Evolutionary conservation across 2,888 invertebrate genomes (phyloP).

Genomic region (Melieria crassipennis): DNA sequence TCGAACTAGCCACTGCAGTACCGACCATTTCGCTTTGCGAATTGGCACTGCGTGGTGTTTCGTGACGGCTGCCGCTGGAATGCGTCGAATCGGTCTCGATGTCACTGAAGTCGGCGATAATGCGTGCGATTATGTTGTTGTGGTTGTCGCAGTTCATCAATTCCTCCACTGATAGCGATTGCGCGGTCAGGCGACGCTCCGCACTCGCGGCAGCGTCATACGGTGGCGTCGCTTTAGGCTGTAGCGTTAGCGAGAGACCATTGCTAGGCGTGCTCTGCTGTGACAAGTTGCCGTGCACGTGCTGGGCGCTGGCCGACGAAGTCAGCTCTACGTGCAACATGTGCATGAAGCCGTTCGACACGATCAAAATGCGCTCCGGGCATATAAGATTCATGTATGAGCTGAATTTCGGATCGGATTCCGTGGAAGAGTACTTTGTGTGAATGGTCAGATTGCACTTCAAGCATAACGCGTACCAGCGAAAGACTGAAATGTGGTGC

Average conservation of each 20-base stretch:
- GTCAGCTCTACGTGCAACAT: conserved; percentile 76
- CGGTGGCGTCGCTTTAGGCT: conserved; percentile 34
- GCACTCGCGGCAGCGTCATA: conserved; percentile 40
- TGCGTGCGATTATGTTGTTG: conserved; percentile 71
- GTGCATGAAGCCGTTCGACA: conserved; percentile 86
- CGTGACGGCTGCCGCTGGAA: conserved; percentile 51
- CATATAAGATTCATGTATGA: conserved; percentile 76
- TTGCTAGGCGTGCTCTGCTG: conserved; percentile 22
- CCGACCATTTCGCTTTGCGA: conserved; percentile 46
- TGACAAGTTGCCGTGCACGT: conserved; percentile 31
- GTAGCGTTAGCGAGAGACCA: conserved; percentile 28
- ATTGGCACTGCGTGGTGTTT: conserved; percentile 40
- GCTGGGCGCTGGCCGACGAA: conserved; percentile 43
- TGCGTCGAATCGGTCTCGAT: conserved; percentile 69
- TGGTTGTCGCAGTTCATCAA: conserved; percentile 64
- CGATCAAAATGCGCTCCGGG: conserved; percentile 80
- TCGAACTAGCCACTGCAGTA: conserved; percentile 9
- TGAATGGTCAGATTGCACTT: conserved; percentile 92
- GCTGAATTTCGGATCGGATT: conserved; percentile 82
- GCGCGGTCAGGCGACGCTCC: conserved; percentile 38
- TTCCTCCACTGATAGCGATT: conserved; percentile 30
- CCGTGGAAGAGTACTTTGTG: conserved; percentile 90
- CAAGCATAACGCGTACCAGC: conserved; percentile 78
- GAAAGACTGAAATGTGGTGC: conserved; percentile 63
- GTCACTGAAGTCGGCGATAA: conserved; percentile 73